phyloP scores from a whole-genome alignment of 2,113 vertebrate genomes.

The Pelobates fuscus region DNA sequence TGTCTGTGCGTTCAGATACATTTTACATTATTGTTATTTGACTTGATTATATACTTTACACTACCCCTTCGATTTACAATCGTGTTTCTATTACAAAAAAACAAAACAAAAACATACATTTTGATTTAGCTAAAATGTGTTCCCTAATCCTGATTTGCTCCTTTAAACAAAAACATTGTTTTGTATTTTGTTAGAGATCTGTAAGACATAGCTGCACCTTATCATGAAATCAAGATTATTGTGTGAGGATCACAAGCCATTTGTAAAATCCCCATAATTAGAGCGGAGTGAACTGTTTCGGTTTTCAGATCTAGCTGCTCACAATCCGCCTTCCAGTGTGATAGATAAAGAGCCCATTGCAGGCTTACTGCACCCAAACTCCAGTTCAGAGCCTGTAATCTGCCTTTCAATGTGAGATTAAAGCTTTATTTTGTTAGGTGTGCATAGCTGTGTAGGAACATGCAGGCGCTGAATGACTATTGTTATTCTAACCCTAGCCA shows the following conservation, averaged over 20 bases:
- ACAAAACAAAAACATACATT: no score
- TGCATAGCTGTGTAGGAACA: slow-evolving; percentile 56
- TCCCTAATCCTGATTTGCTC: no score
- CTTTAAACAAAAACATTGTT: no score
- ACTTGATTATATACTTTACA: no score
- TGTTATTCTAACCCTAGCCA: slow-evolving; percentile 63
- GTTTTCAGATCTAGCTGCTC: no score
- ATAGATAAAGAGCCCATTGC: not conserved
- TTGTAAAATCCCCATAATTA: slow-evolving; percentile 3
- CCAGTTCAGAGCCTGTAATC: slow-evolving; percentile 40
- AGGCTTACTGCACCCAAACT: slow-evolving; percentile 1
- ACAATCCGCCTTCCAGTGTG: not conserved
- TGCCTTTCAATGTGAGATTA: slow-evolving; percentile 49
- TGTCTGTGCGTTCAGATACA: no score
- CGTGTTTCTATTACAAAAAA: no score
- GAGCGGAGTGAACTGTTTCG: not conserved
- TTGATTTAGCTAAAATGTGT: no score
- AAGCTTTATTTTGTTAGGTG: slow-evolving; percentile 50
- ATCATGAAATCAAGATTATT: not conserved
- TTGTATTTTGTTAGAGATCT: not conserved
- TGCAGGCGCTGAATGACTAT: slow-evolving; percentile 59
- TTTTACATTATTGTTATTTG: no score
- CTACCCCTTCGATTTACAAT: no score
- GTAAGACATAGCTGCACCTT: not conserved
- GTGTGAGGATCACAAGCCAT: not conserved